phyloP scores from a whole-genome alignment of 2,888 invertebrate genomes.

The Apocheima hispidaria region DNA sequence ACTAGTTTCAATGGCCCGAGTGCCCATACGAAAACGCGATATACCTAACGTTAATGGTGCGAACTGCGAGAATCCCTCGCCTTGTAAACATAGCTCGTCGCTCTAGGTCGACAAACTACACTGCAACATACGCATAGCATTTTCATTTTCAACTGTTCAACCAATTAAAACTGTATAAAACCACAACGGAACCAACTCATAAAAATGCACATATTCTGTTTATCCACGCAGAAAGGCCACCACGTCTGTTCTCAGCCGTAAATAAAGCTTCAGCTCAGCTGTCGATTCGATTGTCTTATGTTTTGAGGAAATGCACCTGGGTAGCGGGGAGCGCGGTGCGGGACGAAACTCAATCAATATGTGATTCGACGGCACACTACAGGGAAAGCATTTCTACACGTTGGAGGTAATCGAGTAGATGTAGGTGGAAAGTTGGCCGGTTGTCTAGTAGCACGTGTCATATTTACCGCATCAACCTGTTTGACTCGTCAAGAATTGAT shows the following conservation, averaged over 20 bases:
- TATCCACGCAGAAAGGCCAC: conserved; percentile 24
- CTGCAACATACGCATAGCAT: conserved; percentile 37
- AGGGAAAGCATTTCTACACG: conserved; percentile 52
- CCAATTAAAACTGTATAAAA: neutral
- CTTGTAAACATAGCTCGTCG: conserved; percentile 64
- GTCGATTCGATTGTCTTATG: conserved; percentile 45
- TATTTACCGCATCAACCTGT: conserved; percentile 52
- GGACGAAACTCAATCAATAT: conserved; percentile 74
- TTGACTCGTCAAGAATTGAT: conserved; percentile 57
- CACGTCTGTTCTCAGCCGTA: conserved; percentile 22
- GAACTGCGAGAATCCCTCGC: conserved; percentile 52
- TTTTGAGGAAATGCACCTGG: conserved; percentile 65
- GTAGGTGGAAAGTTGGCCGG: conserved; percentile 45
- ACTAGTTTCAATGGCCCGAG: conserved; percentile 53
- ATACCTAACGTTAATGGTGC: conserved; percentile 59
- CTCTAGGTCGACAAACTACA: conserved; percentile 39
- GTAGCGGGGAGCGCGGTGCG: conserved; percentile 47
- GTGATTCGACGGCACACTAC: conserved; percentile 59
- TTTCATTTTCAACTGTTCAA: conserved; percentile 4
- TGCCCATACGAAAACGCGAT: conserved; percentile 75
- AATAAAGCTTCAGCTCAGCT: conserved; percentile 22
- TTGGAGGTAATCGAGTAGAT: conserved; percentile 38
- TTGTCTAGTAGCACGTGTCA: conserved; percentile 55
- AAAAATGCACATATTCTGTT: neutral
- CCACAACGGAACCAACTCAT: neutral